These are phyloP conservation scores for Thera britannica DNA, from an alignment of 2,888 invertebrate genomes.

Conservation along the genomic window DNA sequence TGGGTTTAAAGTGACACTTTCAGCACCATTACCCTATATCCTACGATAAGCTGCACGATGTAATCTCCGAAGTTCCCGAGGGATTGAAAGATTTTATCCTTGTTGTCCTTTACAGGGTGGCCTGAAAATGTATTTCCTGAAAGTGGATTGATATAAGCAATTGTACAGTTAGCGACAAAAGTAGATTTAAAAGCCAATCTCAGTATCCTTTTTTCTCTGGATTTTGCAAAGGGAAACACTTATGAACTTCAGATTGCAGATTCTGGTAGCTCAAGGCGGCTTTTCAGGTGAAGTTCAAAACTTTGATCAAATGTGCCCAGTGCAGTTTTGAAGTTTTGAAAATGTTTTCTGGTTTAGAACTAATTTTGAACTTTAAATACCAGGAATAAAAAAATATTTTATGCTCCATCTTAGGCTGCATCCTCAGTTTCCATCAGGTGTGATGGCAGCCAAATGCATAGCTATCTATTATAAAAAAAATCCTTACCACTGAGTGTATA, in stretches of 20 bases:
- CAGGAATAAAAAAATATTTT: too few relatives aligned
- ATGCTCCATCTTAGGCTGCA: too few relatives aligned
- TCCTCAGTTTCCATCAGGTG: too few relatives aligned
- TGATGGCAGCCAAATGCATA: too few relatives aligned
- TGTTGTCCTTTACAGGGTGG: constrained; percentile 21
- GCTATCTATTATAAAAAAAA: too few relatives aligned
- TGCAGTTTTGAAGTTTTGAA: too few relatives aligned
- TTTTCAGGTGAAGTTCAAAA: background rate
- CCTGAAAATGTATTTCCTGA: constrained; percentile 7
- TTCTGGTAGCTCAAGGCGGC: background rate
- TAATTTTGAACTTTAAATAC: too few relatives aligned
- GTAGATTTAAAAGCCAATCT: background rate
- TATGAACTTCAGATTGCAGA: background rate
- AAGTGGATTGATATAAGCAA: background rate
- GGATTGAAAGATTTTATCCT: constrained; percentile 31
- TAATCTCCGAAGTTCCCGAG: constrained; percentile 31
- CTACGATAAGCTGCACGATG: constrained; percentile 31
- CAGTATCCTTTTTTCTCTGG: background rate
- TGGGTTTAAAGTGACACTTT: constrained; percentile 30
- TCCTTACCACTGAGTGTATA: too few relatives aligned
- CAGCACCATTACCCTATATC: constrained; percentile 31
- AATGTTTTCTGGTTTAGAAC: too few relatives aligned
- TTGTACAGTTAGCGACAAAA: background rate
- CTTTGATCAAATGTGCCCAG: too few relatives aligned
- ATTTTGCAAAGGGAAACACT: background rate